Percentiles rank a stretch among this genome's conserved stretches.
Conservation (phyloP, 2,888 invertebrate species). For the Morpho helenor region DNA sequence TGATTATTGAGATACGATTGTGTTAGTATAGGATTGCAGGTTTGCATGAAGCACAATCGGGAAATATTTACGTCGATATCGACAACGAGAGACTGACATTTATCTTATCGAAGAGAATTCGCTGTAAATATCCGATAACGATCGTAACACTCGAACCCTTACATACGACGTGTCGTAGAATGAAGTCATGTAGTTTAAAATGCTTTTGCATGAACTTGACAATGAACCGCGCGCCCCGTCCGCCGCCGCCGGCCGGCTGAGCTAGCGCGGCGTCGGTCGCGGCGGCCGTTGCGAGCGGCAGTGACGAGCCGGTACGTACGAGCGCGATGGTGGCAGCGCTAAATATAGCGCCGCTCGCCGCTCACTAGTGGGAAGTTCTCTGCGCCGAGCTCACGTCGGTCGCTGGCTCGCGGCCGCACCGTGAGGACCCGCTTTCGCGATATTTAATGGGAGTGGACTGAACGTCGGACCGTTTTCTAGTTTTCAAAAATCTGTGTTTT, state of each 20-base stretch:
- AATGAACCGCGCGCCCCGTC: background rate
- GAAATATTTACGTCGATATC: background rate
- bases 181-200: too few relatives aligned
- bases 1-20: background rate
- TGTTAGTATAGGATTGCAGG: too few relatives aligned
- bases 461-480: constrained; percentile 32
- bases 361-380: constrained; percentile 45
- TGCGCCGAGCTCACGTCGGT: constrained; percentile 53
- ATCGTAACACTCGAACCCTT: too few relatives aligned
- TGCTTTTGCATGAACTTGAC: background rate
- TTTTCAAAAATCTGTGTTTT: constrained; percentile 26
- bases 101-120: constrained; percentile 19
- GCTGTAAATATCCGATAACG: background rate
- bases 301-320: constrained; percentile 26
- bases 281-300: too few relatives aligned
- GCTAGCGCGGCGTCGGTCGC: too few relatives aligned
- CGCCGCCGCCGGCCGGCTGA: too few relatives aligned
- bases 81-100: constrained; percentile 5
- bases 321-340: constrained; percentile 43
- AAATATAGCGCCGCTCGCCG: constrained; percentile 50
- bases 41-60: background rate
- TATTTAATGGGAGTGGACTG: constrained; percentile 21
- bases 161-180: too few relatives aligned
- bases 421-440: constrained; percentile 30
- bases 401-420: constrained; percentile 8